A percentile compares a stretch with the other conserved stretches of the same genome.
phyloP scores from a whole-genome alignment of 2,888 invertebrate genomes.

The Pachymerium ferrugineum region DNA sequence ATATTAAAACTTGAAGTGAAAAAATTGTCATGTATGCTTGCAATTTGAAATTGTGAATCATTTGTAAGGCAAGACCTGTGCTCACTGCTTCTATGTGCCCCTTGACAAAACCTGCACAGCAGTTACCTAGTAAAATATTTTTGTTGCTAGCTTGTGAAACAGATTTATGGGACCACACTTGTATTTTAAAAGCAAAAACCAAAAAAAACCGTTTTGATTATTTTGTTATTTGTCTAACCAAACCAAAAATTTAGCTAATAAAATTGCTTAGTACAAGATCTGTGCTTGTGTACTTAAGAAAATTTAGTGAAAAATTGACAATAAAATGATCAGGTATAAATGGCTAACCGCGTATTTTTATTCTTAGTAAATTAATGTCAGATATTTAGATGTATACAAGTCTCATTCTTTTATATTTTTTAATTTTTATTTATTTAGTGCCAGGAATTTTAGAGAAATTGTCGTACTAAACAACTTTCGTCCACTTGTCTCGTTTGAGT shows the following conservation, averaged over 20 bases:
- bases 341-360: too few relatives aligned
- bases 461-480: too few relatives aligned
- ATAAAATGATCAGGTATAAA: too few relatives aligned
- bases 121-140: neutral
- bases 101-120: neutral
- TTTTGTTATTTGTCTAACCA: neutral
- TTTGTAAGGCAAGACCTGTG: neutral
- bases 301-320: constrained; percentile 6
- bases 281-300: constrained; percentile 1
- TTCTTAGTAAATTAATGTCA: too few relatives aligned
- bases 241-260: neutral
- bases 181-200: neutral
- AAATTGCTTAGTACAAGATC: neutral
- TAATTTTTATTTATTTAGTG: too few relatives aligned
- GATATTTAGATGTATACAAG: too few relatives aligned
- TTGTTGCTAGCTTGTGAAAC: neutral
- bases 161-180: neutral
- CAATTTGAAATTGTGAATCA: too few relatives aligned
- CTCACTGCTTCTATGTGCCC: neutral
- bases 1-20: too few relatives aligned
- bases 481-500: too few relatives aligned
- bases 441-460: too few relatives aligned
- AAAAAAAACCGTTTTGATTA: neutral
- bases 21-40: too few relatives aligned
- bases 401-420: too few relatives aligned